These are phyloP conservation scores for Equus przewalskii DNA, from an alignment of 2,113 vertebrate genomes.

Conservation along the genomic window DNA sequence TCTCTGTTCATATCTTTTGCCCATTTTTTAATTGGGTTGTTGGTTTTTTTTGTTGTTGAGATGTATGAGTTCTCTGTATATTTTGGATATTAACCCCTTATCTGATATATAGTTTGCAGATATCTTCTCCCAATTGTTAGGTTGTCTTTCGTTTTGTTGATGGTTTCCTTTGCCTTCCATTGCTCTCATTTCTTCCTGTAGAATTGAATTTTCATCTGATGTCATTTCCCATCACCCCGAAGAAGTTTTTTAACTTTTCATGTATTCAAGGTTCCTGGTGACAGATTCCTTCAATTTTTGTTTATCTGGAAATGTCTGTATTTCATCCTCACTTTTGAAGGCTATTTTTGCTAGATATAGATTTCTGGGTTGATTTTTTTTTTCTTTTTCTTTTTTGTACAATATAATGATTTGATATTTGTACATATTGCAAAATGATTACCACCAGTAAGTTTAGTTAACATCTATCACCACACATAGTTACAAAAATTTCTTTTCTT, in stretches of 20 bases:
- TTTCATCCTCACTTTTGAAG: neutral
- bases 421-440: neutral
- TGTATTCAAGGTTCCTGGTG: neutral
- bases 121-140: too few species aligned
- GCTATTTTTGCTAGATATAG: neutral
- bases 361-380: neutral
- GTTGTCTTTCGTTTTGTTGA: too few species aligned
- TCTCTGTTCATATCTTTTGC: too few species aligned
- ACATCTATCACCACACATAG: neutral
- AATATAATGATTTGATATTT: neutral
- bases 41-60: too few species aligned
- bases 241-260: neutral
- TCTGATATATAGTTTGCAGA: too few species aligned
- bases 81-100: too few species aligned
- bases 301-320: neutral
- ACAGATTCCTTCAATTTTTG: neutral
- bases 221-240: neutral
- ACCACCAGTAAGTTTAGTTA: neutral
- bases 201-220: neutral
- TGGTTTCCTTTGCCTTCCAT: too few species aligned
- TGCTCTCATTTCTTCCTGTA: neutral
- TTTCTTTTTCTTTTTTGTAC: neutral
- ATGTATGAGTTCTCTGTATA: too few species aligned
- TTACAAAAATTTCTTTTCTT: neutral
- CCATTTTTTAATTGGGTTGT: too few species aligned